These are phyloP conservation scores for Cheilosia scutellata DNA, from an alignment of 2,888 invertebrate species.

Conservation along the genomic window DNA sequence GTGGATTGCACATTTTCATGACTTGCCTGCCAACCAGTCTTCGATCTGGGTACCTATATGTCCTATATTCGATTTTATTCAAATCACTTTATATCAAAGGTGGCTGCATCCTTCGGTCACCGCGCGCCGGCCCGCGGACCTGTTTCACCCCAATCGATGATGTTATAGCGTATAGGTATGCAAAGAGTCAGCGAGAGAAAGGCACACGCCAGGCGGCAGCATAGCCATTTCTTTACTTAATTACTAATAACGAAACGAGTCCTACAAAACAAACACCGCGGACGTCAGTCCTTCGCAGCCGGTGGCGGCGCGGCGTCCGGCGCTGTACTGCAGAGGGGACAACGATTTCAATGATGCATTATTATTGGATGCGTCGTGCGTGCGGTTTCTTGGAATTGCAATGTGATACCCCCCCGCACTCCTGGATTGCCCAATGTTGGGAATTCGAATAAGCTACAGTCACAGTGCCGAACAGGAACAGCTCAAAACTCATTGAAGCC, in stretches of 20 bases:
- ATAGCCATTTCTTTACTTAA: conserved; percentile 74
- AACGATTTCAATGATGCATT: conserved; percentile 69
- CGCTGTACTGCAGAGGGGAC: conserved; percentile 24
- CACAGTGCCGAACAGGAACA: conserved; percentile 29
- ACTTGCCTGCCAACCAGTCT: conserved; percentile 66
- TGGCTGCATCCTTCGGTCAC: conserved; percentile 57
- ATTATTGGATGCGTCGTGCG: conserved; percentile 71
- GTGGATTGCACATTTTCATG: conserved; percentile 40
- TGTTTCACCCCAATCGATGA: conserved; percentile 31
- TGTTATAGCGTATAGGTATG: conserved; percentile 2
- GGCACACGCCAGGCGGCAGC: conserved; percentile 76
- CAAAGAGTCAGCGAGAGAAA: conserved; percentile 73
- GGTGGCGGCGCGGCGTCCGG: not conserved
- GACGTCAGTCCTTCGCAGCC: conserved; percentile 51
- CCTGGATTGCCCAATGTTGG: conserved; percentile 25
- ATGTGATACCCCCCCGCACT: conserved; percentile 57
- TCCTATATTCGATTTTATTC: conserved; percentile 74
- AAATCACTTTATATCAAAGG: conserved; percentile 68
- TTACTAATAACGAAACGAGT: conserved; percentile 75
- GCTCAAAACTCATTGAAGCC: conserved; percentile 8
- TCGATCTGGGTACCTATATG: conserved; percentile 13
- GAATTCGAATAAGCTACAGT: no score
- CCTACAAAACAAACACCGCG: conserved; percentile 74
- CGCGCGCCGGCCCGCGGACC: conserved; percentile 20
- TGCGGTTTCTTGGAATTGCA: conserved; percentile 69